A percentile compares a stretch with the other conserved stretches of the same genome.
Evolutionary conservation across 2,888 invertebrate genomes (phyloP).

Genomic region (Xestia xanthographa): DNA sequence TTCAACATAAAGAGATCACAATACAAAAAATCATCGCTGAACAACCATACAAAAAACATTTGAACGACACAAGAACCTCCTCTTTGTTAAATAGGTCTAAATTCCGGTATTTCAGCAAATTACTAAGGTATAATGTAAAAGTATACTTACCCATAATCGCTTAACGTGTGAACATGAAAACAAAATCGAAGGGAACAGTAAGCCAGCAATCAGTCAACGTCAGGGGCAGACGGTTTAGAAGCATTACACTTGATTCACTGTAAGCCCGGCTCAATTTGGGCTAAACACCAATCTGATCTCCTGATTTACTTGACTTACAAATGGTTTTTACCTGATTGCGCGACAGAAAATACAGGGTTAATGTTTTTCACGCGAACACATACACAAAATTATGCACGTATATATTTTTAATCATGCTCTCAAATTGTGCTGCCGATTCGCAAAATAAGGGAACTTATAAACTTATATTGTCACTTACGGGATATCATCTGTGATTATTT

Average conservation of each 20-base stretch:
- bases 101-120: too few species aligned
- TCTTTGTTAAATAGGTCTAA: background rate
- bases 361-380: background rate
- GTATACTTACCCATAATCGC: background rate
- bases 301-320: slow-evolving; percentile 2
- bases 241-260: slow-evolving; percentile 31
- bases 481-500: too few species aligned
- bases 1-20: background rate
- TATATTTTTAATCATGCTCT: too few species aligned
- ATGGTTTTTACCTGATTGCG: slow-evolving; percentile 4
- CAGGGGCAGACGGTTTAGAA: slow-evolving; percentile 29
- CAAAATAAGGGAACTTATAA: too few species aligned
- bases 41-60: background rate
- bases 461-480: too few species aligned
- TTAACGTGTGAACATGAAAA: background rate
- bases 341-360: background rate
- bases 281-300: slow-evolving; percentile 13
- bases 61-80: background rate
- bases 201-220: slow-evolving; percentile 54
- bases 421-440: background rate
- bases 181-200: slow-evolving; percentile 8
- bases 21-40: background rate
- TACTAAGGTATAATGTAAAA: too few species aligned
- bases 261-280: slow-evolving; percentile 23
- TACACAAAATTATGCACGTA: too few species aligned